Conservation (phyloP, 2,113 vertebrate species). For the Neopipo cinnamomea region DNA sequence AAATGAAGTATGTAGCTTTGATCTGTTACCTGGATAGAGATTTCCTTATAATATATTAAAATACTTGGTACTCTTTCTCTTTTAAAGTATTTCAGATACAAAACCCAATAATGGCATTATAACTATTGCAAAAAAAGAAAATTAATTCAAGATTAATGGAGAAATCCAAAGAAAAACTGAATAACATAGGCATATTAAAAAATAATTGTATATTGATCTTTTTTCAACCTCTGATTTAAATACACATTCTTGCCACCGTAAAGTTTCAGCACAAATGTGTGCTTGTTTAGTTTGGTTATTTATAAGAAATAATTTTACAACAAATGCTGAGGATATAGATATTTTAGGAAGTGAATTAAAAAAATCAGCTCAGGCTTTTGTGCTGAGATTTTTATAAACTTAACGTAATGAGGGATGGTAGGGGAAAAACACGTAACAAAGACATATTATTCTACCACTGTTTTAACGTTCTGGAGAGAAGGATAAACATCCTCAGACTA, state of each 20-base stretch:
- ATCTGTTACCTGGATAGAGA: constrained; percentile 63
- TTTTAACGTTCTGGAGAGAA: not conserved
- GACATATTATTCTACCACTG: not conserved
- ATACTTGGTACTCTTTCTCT: constrained; percentile 41
- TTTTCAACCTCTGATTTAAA: constrained; percentile 61
- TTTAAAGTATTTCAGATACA: constrained; percentile 34
- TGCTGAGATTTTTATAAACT: not conserved
- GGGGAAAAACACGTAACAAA: not conserved
- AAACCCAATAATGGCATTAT: constrained; percentile 57
- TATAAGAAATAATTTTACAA: not conserved
- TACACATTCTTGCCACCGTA: constrained; percentile 35
- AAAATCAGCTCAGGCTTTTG: not conserved
- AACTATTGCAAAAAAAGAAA: constrained; percentile 57
- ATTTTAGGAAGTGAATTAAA: not conserved
- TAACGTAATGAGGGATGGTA: rapidly evolving
- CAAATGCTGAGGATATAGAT: not conserved
- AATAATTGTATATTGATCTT: constrained; percentile 74
- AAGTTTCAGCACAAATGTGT: constrained; percentile 12
- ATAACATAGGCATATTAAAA: constrained; percentile 53
- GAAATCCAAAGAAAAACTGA: constrained; percentile 45
- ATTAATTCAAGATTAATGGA: constrained; percentile 71
- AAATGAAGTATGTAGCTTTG: constrained; percentile 64
- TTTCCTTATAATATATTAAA: constrained; percentile 55
- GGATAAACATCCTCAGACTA: not conserved
- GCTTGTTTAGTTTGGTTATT: not conserved